Percentiles rank a stretch among this genome's conserved stretches.
Conservation (phyloP, 2,888 invertebrate genomes). For the Syrphus vitripennis region DNA sequence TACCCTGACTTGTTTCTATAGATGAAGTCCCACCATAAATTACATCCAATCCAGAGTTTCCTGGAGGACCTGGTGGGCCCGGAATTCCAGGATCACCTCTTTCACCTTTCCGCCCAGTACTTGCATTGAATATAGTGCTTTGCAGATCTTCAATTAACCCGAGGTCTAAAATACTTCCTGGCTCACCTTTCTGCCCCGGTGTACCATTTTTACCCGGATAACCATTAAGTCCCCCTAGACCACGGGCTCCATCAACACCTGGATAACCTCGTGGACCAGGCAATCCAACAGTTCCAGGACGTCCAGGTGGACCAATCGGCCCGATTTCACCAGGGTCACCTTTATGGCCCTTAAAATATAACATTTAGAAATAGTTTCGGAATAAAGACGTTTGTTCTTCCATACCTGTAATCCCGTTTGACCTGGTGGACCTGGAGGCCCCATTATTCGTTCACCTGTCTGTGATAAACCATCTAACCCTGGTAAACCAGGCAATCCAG, state of each 20-base stretch:
- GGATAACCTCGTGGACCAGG: slow-evolving; percentile 81
- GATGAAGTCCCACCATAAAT: slow-evolving; percentile 27
- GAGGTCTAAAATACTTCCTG: slow-evolving; percentile 77
- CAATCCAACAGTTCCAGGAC: slow-evolving; percentile 84
- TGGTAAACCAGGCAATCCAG: slow-evolving; percentile 78
- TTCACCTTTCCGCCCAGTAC: slow-evolving; percentile 61
- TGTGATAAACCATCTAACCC: slow-evolving; percentile 82
- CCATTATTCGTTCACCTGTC: slow-evolving; percentile 73
- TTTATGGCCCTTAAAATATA: slow-evolving; percentile 9
- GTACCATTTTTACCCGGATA: slow-evolving; percentile 78
- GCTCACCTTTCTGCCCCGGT: slow-evolving; percentile 82
- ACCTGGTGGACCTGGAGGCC: slow-evolving; percentile 79
- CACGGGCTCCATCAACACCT: slow-evolving; percentile 80
- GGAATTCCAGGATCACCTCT: slow-evolving; percentile 74
- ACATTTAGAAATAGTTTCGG: not conserved
- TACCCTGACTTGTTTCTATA: not conserved
- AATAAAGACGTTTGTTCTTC: not conserved
- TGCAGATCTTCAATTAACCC: slow-evolving; percentile 74
- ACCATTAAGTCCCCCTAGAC: slow-evolving; percentile 82
- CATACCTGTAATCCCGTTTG: slow-evolving; percentile 29
- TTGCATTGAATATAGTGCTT: slow-evolving; percentile 25
- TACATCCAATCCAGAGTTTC: slow-evolving; percentile 70
- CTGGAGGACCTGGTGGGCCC: slow-evolving; percentile 75
- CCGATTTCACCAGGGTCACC: slow-evolving; percentile 58
- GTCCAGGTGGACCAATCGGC: slow-evolving; percentile 83